phyloP scores from a whole-genome alignment of 2,113 vertebrate species.

The Epinephelus lanceolatus region DNA sequence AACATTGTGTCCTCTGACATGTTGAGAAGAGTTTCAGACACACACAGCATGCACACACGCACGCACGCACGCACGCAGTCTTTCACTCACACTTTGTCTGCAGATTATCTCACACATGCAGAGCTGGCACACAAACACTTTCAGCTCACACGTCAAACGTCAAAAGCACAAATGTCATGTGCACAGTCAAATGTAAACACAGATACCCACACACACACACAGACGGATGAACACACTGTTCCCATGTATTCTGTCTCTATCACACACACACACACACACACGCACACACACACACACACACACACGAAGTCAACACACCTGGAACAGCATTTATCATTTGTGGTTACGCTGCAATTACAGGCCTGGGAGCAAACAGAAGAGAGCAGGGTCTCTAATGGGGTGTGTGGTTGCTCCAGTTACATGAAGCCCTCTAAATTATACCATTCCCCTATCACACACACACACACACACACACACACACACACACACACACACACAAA shows the following conservation, averaged over 20 bases:
- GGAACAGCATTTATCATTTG: slow-evolving; percentile 74
- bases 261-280: too few relatives aligned
- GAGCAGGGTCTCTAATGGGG: slow-evolving; percentile 53
- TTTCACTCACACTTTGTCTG: too few relatives aligned
- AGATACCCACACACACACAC: neutral
- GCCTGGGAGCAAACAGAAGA: slow-evolving; percentile 59
- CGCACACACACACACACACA: slow-evolving; percentile 3
- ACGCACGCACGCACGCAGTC: neutral
- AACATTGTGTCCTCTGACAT: slow-evolving; percentile 39
- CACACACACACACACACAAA: neutral
- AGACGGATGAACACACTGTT: neutral
- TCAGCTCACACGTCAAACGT: too few relatives aligned
- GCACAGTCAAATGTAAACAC: neutral
- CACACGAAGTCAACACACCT: slow-evolving; percentile 60
- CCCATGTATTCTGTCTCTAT: neutral
- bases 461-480: slow-evolving; percentile 5
- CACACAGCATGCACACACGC: neutral
- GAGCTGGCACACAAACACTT: neutral
- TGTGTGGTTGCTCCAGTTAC: slow-evolving; percentile 58
- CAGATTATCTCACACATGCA: neutral
- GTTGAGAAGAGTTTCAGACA: slow-evolving; percentile 47
- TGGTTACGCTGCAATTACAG: slow-evolving; percentile 77
- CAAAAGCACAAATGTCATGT: too few relatives aligned
- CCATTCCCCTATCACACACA: neutral
- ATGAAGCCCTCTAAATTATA: slow-evolving; percentile 38